Evolutionary conservation across 2,113 vertebrate species (phyloP), one percentile per base, ranked within the genome.

Genomic region (Poecilia latipinna): DNA sequence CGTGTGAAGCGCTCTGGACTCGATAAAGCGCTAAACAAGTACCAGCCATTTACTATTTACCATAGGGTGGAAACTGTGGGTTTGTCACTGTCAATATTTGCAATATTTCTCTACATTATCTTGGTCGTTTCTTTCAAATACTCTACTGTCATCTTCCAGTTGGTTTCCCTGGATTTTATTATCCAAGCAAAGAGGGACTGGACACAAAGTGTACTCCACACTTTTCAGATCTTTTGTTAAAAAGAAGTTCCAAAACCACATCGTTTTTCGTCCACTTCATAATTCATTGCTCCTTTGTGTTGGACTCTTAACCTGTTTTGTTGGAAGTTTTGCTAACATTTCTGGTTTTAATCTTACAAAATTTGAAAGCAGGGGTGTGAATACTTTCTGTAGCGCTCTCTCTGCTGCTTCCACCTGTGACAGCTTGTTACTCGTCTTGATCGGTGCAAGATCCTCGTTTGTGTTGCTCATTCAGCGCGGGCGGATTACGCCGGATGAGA

Each of bases 401-500:
- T 73, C 68, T 13, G 61, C 72, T 28, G 57, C 8, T 48, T 12
- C 70, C 79, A 69, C 37, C 32, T 19, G 37, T 39, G 3, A 54
- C 39, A 22, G 80, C 75, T 63, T 28, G 24, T 72, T 79, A 82
- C 60, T 65, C 33, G 8, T 63, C 37, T n/a, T 37, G 37, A 57
- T 39, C 22, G 0, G 29, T 11, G 17, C 67, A 57, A 22, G 44
- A 37, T 65, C 62, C 72, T 71, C 65, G 31, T 78, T 77, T 72
- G 26, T 65, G 51, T 22, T 11, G 35, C 68, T 29, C 37, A 26
- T 71, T 82, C 69, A 70, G 62, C 60, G 63, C 75, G 44, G 26
- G 37, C 60, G 12, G 80, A 77, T 86, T 82, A 75, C 44, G 61
- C 37, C 1, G 29, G 44, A 82, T 78, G 71, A 63, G 70, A 78